Evolutionary conservation across 2,113 vertebrate genomes (phyloP).

Genomic region (Malurus cyaneus): DNA sequence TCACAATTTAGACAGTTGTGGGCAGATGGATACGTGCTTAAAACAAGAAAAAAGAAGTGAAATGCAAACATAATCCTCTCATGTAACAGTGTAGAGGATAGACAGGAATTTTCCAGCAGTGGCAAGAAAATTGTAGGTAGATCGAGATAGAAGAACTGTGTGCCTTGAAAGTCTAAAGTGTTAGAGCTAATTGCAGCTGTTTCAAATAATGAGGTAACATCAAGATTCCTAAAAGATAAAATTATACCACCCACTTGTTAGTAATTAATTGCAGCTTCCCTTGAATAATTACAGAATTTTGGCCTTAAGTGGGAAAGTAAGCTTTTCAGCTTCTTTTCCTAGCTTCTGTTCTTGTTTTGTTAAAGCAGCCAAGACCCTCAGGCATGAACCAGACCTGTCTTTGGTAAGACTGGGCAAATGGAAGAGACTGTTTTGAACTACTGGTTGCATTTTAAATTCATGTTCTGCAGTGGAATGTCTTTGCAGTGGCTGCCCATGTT

Average conservation of each 20-base stretch:
- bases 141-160: not conserved
- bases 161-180: not conserved
- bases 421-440: not conserved
- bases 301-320: not conserved
- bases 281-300: constrained; percentile 4
- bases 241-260: not conserved
- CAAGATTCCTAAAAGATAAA: not conserved
- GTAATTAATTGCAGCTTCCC: not conserved
- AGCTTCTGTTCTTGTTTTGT: not conserved
- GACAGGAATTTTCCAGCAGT: not conserved
- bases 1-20: not conserved
- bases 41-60: not conserved
- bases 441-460: not conserved
- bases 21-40: not conserved
- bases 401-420: not conserved
- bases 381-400: not conserved
- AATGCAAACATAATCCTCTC: not conserved
- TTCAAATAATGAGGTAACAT: not conserved
- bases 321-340: constrained; percentile 5
- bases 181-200: not conserved
- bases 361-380: not conserved
- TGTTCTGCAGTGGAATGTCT: not conserved
- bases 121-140: not conserved
- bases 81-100: not conserved
- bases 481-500: not conserved